These are phyloP conservation scores for Grallaria varia DNA, from an alignment of 2,113 vertebrate species.

Conservation along the genomic window DNA sequence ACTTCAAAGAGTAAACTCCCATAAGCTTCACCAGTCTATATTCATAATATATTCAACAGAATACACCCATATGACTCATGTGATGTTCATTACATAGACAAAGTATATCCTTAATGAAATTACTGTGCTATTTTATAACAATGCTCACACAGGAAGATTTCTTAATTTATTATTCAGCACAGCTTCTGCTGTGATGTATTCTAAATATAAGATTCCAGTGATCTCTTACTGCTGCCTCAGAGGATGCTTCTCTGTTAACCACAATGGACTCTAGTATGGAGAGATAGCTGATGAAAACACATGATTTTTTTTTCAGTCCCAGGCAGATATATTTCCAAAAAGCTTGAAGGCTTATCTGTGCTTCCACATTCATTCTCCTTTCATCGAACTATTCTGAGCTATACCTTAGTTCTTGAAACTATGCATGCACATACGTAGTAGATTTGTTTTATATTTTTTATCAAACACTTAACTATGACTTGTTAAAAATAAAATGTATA, in stretches of 20 bases:
- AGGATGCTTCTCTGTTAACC: background rate
- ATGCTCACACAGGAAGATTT: background rate
- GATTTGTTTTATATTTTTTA: background rate
- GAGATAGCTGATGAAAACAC: background rate
- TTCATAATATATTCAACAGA: background rate
- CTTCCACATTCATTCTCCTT: background rate
- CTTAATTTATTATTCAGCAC: background rate
- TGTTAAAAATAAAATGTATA: background rate
- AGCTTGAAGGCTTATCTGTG: background rate
- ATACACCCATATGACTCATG: background rate
- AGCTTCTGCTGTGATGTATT: background rate
- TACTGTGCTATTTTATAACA: background rate
- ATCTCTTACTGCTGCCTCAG: background rate
- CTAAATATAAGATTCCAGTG: background rate
- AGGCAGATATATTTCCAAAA: rapidly evolving
- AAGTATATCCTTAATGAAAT: background rate
- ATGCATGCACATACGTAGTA: background rate
- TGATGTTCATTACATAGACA: background rate
- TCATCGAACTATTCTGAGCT: background rate
- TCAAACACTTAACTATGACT: background rate
- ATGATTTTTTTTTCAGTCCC: background rate
- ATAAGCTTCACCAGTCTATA: background rate
- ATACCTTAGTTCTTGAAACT: background rate
- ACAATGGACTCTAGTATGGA: background rate
- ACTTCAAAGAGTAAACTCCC: background rate